Evolutionary conservation across 2,113 vertebrate genomes (phyloP).

Genomic region (Rhynchomys soricoides): DNA sequence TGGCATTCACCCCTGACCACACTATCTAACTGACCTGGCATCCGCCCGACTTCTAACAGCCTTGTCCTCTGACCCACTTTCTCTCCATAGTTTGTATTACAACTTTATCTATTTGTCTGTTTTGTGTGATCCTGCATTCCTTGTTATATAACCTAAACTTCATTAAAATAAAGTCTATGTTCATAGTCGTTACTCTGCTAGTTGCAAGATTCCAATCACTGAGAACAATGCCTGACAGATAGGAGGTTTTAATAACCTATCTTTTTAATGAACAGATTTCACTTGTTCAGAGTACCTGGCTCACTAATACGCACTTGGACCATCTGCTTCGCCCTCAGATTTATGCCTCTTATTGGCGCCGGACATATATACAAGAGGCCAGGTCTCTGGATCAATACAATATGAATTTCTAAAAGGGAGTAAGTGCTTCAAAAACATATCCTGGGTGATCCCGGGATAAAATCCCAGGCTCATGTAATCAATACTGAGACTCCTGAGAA

Average conservation of each 20-base stretch:
- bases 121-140: neutral
- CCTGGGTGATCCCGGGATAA: neutral
- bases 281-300: neutral
- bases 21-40: neutral
- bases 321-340: neutral
- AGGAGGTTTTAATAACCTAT: neutral
- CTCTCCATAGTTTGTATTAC: neutral
- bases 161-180: neutral
- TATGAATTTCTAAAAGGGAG: slow-evolving; percentile 42
- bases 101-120: too few relatives aligned
- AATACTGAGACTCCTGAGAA: neutral
- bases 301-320: neutral
- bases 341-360: neutral
- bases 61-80: neutral
- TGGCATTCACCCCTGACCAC: neutral
- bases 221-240: neutral
- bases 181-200: neutral
- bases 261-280: neutral
- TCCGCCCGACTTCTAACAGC: neutral
- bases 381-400: slow-evolving; percentile 11
- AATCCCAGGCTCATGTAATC: neutral
- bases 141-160: neutral
- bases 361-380: neutral
- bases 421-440: slow-evolving; percentile 27
- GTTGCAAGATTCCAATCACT: neutral